phyloP scores from a whole-genome alignment of 2,797 vertebrate genomes.

The Ataeniobius toweri region DNA sequence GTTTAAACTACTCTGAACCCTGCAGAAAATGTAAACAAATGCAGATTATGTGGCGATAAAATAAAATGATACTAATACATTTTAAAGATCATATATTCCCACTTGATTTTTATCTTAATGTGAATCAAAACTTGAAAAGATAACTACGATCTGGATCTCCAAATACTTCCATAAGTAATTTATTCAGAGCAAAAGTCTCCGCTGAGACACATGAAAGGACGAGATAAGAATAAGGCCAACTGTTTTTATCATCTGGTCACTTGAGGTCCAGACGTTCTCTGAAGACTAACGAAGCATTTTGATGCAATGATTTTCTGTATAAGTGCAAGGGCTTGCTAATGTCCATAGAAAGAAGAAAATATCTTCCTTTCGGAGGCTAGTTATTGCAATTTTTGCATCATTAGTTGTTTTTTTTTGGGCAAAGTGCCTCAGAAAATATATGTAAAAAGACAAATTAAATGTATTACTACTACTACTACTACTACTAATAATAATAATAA shows the following conservation, averaged over 20 bases:
- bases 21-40: constrained; percentile 21
- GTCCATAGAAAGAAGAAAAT: no score
- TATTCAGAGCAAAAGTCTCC: constrained; percentile 18
- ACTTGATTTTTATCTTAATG: constrained; percentile 25
- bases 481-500: no score
- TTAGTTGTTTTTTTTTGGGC: no score
- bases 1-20: neutral
- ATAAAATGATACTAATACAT: neutral
- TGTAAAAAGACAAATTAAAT: no score
- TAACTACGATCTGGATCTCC: constrained; percentile 25
- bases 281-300: no score
- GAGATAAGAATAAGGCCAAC: constrained; percentile 19
- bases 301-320: no score
- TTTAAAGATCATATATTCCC: constrained; percentile 5
- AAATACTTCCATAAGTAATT: constrained; percentile 26
- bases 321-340: no score
- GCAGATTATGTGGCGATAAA: constrained; percentile 1
- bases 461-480: no score
- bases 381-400: no score
- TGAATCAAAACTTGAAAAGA: constrained; percentile 17
- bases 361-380: no score
- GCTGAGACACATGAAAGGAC: constrained; percentile 17
- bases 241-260: constrained; percentile 12
- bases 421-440: no score
- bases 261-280: neutral